Evolutionary conservation across 2,797 vertebrate genomes (phyloP).

Genomic region (Platyrinchus mystaceus): DNA sequence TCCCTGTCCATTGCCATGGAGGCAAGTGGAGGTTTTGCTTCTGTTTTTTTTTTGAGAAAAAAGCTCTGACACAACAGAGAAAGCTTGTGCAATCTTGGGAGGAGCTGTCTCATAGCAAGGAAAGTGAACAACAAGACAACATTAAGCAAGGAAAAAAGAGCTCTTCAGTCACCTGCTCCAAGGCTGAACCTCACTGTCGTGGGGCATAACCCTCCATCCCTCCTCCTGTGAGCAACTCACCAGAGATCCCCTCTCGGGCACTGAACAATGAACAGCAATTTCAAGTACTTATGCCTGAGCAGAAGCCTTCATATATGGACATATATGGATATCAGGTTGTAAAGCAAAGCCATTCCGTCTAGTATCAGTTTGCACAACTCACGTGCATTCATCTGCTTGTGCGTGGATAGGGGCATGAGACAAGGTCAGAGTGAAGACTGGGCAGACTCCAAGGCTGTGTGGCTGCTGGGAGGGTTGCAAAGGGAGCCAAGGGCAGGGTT

Average conservation of each 20-base stretch:
- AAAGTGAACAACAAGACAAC: not conserved
- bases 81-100: not conserved
- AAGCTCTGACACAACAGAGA: not conserved
- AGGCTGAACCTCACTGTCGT: rapidly evolving
- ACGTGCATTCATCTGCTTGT: not conserved
- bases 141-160: not conserved
- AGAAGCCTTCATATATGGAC: not conserved
- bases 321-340: rapidly evolving
- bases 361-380: not conserved
- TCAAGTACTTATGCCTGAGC: not conserved
- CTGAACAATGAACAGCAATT: not conserved
- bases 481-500: not conserved
- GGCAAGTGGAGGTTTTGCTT: not conserved
- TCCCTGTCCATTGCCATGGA: not conserved
- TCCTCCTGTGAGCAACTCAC: not conserved
- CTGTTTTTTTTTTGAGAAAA: not conserved
- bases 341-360: not conserved
- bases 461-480: not conserved
- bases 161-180: not conserved
- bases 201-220: not conserved
- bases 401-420: rapidly evolving
- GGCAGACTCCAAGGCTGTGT: not conserved
- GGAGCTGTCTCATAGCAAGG: not conserved
- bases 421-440: not conserved
- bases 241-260: not conserved